These are phyloP conservation scores for Lycopodina hypogea DNA, from an alignment of 37 sponge, comb jelly and placozoan genomes.

Conservation along the genomic window DNA sequence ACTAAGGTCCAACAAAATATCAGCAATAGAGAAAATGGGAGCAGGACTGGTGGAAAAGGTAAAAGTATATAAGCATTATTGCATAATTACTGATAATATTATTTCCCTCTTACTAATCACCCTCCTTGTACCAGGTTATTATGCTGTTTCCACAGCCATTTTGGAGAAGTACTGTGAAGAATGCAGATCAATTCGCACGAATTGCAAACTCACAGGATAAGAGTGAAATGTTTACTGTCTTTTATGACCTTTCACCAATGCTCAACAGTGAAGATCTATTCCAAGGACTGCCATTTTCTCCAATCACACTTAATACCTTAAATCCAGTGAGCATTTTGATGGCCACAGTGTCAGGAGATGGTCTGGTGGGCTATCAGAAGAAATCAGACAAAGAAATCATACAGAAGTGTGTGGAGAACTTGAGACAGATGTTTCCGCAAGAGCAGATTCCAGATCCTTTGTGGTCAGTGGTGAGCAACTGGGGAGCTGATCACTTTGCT, in stretches of 20 bases:
- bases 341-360: constrained; percentile 73
- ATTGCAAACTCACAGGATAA: constrained; percentile 29
- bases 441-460: too few species aligned
- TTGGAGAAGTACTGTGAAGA: constrained; percentile 61
- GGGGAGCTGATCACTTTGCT: constrained; percentile 66
- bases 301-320: not conserved
- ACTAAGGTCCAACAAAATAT: constrained; percentile 61
- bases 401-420: constrained; percentile 38
- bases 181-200: constrained; percentile 84
- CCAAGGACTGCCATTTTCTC: too few species aligned
- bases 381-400: constrained; percentile 46
- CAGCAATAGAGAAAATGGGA: constrained; percentile 65
- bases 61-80: not conserved
- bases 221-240: constrained; percentile 76
- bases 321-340: constrained; percentile 39
- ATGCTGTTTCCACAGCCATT: constrained; percentile 74
- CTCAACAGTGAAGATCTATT: not conserved
- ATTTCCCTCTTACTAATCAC: not conserved
- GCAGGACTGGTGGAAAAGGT: constrained; percentile 88
- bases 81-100: not conserved
- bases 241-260: constrained; percentile 70
- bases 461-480: constrained; percentile 56
- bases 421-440: constrained; percentile 70
- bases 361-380: constrained; percentile 44
- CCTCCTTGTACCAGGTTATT: constrained; percentile 76